Base-by-base conservation (phyloP, 1,140 invertebrate genomes). In the Anastatus disparis region DNA sequence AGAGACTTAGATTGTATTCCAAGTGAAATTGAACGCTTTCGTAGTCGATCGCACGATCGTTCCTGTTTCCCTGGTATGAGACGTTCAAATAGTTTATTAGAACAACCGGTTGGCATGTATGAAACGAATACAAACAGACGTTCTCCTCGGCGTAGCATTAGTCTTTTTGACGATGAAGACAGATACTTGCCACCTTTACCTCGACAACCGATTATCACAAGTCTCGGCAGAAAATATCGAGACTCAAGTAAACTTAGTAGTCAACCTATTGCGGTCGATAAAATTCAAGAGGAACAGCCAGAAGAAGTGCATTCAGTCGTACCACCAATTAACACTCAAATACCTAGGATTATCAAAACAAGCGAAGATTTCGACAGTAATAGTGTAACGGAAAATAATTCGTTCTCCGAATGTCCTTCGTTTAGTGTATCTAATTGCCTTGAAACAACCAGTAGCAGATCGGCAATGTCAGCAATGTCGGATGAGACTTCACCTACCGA, bases 251-350 rank as follows among this genome's bases (percentile, higher is more conserved):
- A 77, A 7, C 70, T 67, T 2, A 74, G 75, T 46, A 75, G 78
- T 40, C 65, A 74, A 2, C 52, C 67, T 59, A 78, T 78, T 12
- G 71, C 75, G 12, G 70, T 78, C 2, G 82, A 85, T 1, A 84
- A 84, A 46, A 85, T 85, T 7, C 84, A 84, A 38, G 84, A 85
- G 26, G 84, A 84, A 31, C 71, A 78, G 2, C 53, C 38, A 1
- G 77, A 79, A 52, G 78, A 81, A 17, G n/a, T n/a, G n/a, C n/a
- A n/a, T n/a, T n/a, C n/a, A n/a, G n/a, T n/a, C n/a, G n/a, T n/a
- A n/a, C 52, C 40, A 9, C 7, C 70, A 9, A 42, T 50, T 12
- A 12, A 62, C 2, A 59, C 31, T 53, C 29, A 15, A 20, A 26
- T 40, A 38, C 22, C 48, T 4, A 50, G n/a, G 1, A 2, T 20